Evolutionary conservation across 2,888 invertebrate species (phyloP), one percentile per base, ranked within the genome.

Genomic region (Pterostichus niger): DNA sequence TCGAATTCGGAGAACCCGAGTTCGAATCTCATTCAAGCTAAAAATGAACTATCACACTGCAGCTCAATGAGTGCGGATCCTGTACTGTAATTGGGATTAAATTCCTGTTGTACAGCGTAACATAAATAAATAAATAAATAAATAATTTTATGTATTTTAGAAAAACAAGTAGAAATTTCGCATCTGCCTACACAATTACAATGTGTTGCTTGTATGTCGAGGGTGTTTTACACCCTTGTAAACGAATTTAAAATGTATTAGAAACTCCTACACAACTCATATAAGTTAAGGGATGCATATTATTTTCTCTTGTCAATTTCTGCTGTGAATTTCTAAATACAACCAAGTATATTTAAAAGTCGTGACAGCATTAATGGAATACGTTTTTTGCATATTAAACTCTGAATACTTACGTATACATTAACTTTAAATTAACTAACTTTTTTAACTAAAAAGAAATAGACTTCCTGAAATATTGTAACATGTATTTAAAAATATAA

Each of bases 391-490:
- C 56, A 56, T 56, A 56, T 56, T 56, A 56, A 56, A 17, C 6
- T 6, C 7, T 40, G 40, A 24, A 24, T 40, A 40, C 40, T 40
- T 40, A 9, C 9, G 6, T 40, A 40, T 40, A 40, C 56, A 56
- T 56, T 17, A 56, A 56, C 56, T 56, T 56, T 56, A 56, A 56
- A 56, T 56, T 56, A 56, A 56, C 17, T 10, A 56, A 56, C 56
- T 56, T 56, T 56, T 17, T 10, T 17, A 17, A 13, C 17, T 9
- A 49, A 49, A 13, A 13, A 49, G n/a, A 13, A 49, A 11, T 6
- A n/a, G n/a, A 13, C n/a, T 49, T 0, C 49, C 5, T 49, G 2
- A 40, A 40, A 40, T 40, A 40, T 40, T 40, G 6, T 40, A 7
- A 40, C 3, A 40, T 40, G 5, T 40, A 40, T 40, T 40, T 40